A percentile compares a stretch with the other conserved stretches of the same genome.
Evolutionary conservation across 2,113 vertebrate species (phyloP).

Genomic region (Cisticola juncidis): DNA sequence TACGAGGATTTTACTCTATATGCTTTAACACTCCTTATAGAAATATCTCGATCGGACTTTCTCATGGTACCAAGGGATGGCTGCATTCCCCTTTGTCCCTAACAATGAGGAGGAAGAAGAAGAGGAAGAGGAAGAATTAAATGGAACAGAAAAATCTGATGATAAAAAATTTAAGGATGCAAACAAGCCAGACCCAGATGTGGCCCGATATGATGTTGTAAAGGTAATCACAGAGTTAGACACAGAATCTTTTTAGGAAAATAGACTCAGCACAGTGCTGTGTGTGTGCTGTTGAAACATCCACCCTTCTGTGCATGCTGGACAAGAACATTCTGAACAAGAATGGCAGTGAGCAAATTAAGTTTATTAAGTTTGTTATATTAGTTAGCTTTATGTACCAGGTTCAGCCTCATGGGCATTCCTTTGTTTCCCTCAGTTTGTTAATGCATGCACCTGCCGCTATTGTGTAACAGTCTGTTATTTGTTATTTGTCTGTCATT

Average conservation of each 20-base stretch:
- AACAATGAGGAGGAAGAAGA: constrained; percentile 81
- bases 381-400: too few species aligned
- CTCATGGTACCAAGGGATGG: constrained; percentile 87
- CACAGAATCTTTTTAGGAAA: background rate
- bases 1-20: background rate
- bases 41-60: constrained; percentile 88
- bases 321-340: background rate
- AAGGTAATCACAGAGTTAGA: constrained; percentile 77
- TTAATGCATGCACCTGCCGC: too few species aligned
- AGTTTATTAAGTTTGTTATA: too few species aligned
- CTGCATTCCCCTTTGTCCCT: constrained; percentile 84
- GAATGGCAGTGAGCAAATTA: too few species aligned
- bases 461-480: too few species aligned
- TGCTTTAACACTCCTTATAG: constrained; percentile 59
- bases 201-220: constrained; percentile 85
- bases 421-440: too few species aligned
- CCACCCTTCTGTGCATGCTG: background rate
- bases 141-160: constrained; percentile 65
- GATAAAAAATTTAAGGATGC: constrained; percentile 76
- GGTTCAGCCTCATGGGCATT: too few species aligned
- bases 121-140: constrained; percentile 67
- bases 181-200: constrained; percentile 82
- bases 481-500: too few species aligned
- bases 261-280: background rate
- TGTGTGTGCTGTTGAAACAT: background rate